Evolutionary conservation across 1,140 invertebrate genomes (phyloP).

Genomic region (Bombus terrestris): DNA sequence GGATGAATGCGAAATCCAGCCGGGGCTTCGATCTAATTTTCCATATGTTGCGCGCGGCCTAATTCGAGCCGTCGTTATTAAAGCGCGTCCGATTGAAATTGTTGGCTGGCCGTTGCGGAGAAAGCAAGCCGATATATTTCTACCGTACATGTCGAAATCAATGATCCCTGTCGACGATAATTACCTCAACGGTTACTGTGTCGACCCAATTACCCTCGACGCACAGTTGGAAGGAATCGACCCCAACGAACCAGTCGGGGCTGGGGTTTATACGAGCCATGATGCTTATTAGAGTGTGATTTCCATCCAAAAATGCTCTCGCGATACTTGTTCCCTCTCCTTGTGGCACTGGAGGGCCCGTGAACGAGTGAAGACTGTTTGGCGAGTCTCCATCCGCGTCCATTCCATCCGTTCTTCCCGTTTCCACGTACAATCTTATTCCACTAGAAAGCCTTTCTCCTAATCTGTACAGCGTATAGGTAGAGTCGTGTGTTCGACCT

Average conservation of each 20-base stretch:
- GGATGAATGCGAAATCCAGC: not conserved
- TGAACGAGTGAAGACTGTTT: constrained; percentile 89
- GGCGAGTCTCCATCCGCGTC: constrained; percentile 84
- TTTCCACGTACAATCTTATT: constrained; percentile 92
- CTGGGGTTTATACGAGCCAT: constrained; percentile 95
- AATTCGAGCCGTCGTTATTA: not conserved
- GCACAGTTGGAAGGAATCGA: constrained; percentile 96
- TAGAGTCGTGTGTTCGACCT: constrained; percentile 93
- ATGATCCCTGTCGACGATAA: constrained; percentile 13
- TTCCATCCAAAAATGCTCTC: constrained; percentile 94
- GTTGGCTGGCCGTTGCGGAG: not conserved
- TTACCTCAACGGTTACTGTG: constrained; percentile 94
- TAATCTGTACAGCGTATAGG: constrained; percentile 91
- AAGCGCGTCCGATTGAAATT: constrained; percentile 8
- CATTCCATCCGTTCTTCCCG: constrained; percentile 88
- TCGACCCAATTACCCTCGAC: constrained; percentile 97
- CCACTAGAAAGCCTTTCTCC: constrained; percentile 88
- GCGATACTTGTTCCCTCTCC: constrained; percentile 91
- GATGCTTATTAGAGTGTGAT: constrained; percentile 94
- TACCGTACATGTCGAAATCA: not conserved
- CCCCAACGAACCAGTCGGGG: constrained; percentile 98
- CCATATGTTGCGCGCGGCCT: not conserved
- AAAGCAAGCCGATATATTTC: not conserved
- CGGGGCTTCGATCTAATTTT: not conserved
- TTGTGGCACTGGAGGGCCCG: constrained; percentile 88